Conservation (phyloP, 2,888 invertebrate genomes). For the Nomada ruficornis region DNA sequence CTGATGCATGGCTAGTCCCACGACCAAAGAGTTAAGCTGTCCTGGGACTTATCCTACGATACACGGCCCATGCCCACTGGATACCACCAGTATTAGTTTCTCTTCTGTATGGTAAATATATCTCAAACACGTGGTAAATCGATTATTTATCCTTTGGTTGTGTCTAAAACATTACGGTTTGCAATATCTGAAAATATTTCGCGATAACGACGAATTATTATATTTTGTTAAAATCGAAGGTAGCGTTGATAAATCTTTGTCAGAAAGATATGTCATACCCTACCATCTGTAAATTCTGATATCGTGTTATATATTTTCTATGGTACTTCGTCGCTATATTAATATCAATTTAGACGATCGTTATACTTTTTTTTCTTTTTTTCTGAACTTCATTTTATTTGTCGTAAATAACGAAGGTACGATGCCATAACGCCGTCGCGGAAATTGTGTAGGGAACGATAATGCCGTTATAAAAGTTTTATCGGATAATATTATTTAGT, state of each 20-base stretch:
- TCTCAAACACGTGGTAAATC: too few relatives aligned
- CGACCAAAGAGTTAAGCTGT: too few relatives aligned
- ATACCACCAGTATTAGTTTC: too few relatives aligned
- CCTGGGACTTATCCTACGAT: too few relatives aligned
- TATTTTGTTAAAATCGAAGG: background rate
- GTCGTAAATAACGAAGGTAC: conserved; percentile 40
- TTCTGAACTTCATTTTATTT: conserved; percentile 33
- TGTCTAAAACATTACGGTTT: too few relatives aligned
- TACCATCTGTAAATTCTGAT: conserved; percentile 14
- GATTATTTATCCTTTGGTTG: too few relatives aligned
- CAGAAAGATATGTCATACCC: background rate
- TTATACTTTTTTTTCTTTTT: background rate
- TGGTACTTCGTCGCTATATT: conserved; percentile 12
- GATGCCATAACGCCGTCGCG: conserved; percentile 23
- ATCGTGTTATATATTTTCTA: background rate
- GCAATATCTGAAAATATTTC: too few relatives aligned
- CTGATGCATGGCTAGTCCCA: too few relatives aligned
- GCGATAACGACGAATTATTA: background rate
- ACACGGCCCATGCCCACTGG: too few relatives aligned
- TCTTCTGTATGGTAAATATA: too few relatives aligned
- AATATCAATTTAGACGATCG: conserved; percentile 37
- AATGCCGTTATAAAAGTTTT: conserved; percentile 56
- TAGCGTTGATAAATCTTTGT: conserved; percentile 12
- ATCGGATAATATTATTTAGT: conserved; percentile 58
- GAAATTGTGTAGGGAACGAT: conserved; percentile 50